phyloP scores from a whole-genome alignment of 2,113 vertebrate species.

The Heliornis fulica region DNA sequence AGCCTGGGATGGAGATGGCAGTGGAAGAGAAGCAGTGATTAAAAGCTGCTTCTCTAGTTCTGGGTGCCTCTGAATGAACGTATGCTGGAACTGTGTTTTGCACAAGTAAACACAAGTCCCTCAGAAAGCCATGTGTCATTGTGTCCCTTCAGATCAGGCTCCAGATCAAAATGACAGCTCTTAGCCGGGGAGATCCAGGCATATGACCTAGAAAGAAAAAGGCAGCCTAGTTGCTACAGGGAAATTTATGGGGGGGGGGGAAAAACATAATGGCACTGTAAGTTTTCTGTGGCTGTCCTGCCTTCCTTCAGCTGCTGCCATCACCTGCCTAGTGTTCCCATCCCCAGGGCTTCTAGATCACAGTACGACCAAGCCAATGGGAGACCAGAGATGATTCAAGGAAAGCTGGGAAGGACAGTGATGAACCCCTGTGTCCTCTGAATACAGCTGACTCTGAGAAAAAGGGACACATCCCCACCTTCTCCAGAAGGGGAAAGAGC shows the following conservation, averaged over 20 bases:
- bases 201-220: not conserved
- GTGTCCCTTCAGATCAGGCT: not conserved
- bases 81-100: not conserved
- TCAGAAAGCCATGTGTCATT: not conserved
- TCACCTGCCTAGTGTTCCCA: not conserved
- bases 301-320: not conserved
- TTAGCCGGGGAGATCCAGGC: not conserved
- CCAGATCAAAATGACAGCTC: not conserved
- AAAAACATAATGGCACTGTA: not conserved
- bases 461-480: not conserved
- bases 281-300: not conserved
- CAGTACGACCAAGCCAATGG: accelerated
- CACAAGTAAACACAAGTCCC: not conserved
- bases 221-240: not conserved
- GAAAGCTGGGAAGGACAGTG: not conserved
- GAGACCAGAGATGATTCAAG: not conserved
- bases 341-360: not conserved
- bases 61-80: accelerated
- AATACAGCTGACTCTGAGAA: not conserved
- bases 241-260: not conserved
- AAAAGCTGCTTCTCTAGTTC: not conserved
- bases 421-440: not conserved
- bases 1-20: not conserved
- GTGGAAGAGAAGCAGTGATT: not conserved
- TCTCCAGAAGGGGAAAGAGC: not conserved